Conservation (phyloP, 2,888 invertebrate genomes). For the Calliopum simillimum region DNA sequence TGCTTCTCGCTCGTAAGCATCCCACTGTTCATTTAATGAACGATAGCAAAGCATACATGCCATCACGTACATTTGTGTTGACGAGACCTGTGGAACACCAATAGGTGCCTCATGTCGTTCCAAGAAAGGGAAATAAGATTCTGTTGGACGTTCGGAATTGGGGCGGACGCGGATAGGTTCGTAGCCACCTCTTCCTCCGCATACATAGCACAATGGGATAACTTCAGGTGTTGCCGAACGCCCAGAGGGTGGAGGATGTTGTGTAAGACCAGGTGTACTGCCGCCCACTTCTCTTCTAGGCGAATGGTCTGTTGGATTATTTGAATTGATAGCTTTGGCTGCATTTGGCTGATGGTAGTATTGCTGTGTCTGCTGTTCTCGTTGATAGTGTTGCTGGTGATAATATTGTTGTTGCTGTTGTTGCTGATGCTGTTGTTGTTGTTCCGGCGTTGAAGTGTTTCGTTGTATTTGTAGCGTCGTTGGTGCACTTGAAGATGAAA, state of each 20-base stretch:
- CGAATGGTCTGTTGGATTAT: slow-evolving; percentile 20
- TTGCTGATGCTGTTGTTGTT: slow-evolving; percentile 44
- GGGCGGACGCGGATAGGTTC: slow-evolving; percentile 76
- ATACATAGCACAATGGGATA: slow-evolving; percentile 74
- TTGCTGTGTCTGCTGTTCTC: slow-evolving; percentile 39
- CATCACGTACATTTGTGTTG: slow-evolving; percentile 71
- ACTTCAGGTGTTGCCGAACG: slow-evolving; percentile 50
- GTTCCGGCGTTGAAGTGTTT: slow-evolving; percentile 30
- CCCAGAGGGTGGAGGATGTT: slow-evolving; percentile 38
- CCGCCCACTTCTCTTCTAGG: slow-evolving; percentile 34
- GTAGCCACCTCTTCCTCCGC: slow-evolving; percentile 78
- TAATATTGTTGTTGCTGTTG: slow-evolving; percentile 38
- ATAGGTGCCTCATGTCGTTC: slow-evolving; percentile 88
- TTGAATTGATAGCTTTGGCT: slow-evolving; percentile 39
- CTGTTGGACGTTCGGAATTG: slow-evolving; percentile 76
- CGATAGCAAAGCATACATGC: slow-evolving; percentile 89
- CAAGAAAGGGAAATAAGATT: slow-evolving; percentile 92
- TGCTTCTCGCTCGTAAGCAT: slow-evolving; percentile 85
- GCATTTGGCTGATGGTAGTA: slow-evolving; percentile 46
- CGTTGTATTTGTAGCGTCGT: slow-evolving; percentile 44
- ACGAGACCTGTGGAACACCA: slow-evolving; percentile 70
- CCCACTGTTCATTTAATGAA: slow-evolving; percentile 91
- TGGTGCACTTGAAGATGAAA: slow-evolving; percentile 46
- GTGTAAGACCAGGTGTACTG: neutral
- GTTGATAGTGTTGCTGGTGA: slow-evolving; percentile 42